Evolutionary conservation across 2,113 vertebrate species (phyloP).

Genomic region (Solenodon paradoxus): DNA sequence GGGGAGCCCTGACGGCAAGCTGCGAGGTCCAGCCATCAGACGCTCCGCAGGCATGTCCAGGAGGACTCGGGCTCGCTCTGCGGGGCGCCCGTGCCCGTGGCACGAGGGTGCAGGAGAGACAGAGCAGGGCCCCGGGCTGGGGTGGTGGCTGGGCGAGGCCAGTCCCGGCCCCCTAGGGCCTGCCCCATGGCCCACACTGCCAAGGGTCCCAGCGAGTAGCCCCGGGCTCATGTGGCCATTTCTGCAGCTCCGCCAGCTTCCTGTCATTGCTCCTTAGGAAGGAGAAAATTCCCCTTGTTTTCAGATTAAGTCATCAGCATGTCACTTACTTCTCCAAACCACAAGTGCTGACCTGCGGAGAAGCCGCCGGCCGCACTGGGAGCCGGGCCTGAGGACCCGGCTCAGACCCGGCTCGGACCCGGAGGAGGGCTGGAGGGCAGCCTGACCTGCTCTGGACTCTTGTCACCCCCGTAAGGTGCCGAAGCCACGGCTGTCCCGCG

Average conservation of each 20-base stretch:
- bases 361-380: accelerated
- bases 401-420: neutral
- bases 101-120: too few species aligned
- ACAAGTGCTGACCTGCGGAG: neutral
- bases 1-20: too few species aligned
- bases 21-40: too few species aligned
- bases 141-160: accelerated
- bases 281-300: slow-evolving; percentile 7
- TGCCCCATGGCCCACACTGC: neutral
- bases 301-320: slow-evolving; percentile 27
- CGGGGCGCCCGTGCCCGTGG: too few species aligned
- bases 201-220: neutral
- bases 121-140: too few species aligned
- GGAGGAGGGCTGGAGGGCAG: too few species aligned
- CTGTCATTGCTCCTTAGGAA: slow-evolving; percentile 8
- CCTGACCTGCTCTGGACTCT: too few species aligned
- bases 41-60: too few species aligned
- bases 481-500: too few species aligned
- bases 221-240: neutral
- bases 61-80: too few species aligned
- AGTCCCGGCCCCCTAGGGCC: accelerated
- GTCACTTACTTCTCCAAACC: slow-evolving; percentile 27
- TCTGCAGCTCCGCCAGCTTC: neutral
- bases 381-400: accelerated
- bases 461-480: too few species aligned